Evolutionary conservation across 2,888 invertebrate species (phyloP).

Genomic region (Watsonalla binaria): DNA sequence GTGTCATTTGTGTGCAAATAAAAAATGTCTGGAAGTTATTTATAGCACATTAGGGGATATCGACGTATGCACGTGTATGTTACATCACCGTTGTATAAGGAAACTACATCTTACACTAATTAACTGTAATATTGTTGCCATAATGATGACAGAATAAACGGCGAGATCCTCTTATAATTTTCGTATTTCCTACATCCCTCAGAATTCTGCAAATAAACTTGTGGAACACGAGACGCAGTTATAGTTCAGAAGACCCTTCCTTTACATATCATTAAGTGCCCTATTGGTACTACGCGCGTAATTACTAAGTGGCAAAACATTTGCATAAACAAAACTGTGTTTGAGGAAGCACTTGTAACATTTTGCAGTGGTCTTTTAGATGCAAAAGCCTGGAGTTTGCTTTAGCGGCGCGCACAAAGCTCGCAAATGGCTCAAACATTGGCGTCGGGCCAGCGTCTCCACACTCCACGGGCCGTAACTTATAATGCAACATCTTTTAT

Average conservation of each 20-base stretch:
- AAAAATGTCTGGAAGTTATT: no score
- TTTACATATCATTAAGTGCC: neutral
- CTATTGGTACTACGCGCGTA: neutral
- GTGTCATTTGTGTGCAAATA: no score
- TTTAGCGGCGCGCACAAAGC: constrained; percentile 41
- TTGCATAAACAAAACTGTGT: constrained; percentile 29
- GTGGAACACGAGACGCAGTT: no score
- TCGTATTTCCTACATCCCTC: no score
- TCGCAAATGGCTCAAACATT: constrained; percentile 48
- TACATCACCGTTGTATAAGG: no score
- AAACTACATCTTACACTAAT: no score
- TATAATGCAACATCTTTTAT: constrained; percentile 36
- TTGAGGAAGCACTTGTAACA: constrained; percentile 38
- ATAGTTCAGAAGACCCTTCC: neutral
- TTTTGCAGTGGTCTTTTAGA: constrained; percentile 38
- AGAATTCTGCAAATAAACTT: no score
- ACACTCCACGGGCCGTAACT: constrained; percentile 31
- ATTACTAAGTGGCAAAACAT: constrained; percentile 17
- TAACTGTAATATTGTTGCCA: no score
- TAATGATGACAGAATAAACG: no score
- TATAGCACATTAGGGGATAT: no score
- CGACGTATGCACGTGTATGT: no score
- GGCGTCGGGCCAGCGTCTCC: constrained; percentile 43
- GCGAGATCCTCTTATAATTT: no score
- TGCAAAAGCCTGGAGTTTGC: constrained; percentile 51